Base-by-base conservation (phyloP, 2,888 invertebrate genomes). In the Nomada fabriciana region DNA sequence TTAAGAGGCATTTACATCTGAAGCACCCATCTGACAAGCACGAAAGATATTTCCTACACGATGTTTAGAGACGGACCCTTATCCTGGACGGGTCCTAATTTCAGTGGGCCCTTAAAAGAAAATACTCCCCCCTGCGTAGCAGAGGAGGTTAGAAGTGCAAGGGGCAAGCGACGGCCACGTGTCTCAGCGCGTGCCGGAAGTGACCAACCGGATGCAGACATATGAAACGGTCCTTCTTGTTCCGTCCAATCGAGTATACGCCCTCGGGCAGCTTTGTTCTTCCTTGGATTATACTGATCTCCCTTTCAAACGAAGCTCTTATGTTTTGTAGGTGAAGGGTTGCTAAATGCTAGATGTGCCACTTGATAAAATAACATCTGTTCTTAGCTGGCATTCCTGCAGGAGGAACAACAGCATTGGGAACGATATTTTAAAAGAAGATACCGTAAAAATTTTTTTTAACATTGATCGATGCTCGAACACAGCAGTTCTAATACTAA, bases 161-260 rank as follows among this genome's bases (percentile, higher is more conserved):
- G 86, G 88, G 86, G 83, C 82, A 84, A 77, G 85, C 86, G 84
- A 86, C 87, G 47, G 88, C 88, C 93, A 93, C 93, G 93, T 93
- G 93, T 92, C 92, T 87, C 78, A 89, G 87, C 93, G 93, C 93
- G 94, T 93, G 93, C 93, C 93, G 94, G 94, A 94, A 94, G 91
- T 94, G 94, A 93, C 93, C 93, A 93, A 90, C 93, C 93, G 94
- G 94, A 93, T 94, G 92, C 90, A 91, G 93, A 91, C 91, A 93
- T 91, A 90, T 87, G 93, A 93, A 91, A 90, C 89, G 90, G 86
- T 90, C 90, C 90, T 86, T 83, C 85, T 79, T 77, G 67, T 82
- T 79, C 75, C 74, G 75, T 77, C 79, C 79, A 65, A 83, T 86
- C 84, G 84, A 82, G 81, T 47, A 10, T 75, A 74, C 80, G 83